Evolutionary conservation across 2,888 invertebrate genomes (phyloP), one percentile per base, ranked within the genome.

Genomic region (Cephus pulcher): DNA sequence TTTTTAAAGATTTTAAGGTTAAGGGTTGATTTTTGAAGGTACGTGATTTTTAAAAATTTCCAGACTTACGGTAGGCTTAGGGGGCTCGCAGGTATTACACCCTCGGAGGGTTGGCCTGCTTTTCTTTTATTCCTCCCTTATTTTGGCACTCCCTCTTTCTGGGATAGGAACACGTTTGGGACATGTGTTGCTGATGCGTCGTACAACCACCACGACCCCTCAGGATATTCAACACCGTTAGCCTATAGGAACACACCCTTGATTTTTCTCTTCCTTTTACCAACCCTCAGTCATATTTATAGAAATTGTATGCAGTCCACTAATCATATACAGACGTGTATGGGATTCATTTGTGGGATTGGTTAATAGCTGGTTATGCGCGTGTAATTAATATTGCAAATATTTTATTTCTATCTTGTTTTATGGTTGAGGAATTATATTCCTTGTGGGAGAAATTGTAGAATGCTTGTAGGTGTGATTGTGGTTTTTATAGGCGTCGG

Each of bases 131-230:
- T 56, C 56, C 56, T 56, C 56, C 56, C 56, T 56, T 56, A 56
- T 56, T 56, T 56, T 56, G 56, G 56, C 56, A 56, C 56, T 56
- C 56, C 56, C 56, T 56, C 23, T 56, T 56, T 56, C 56, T 56
- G 56, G 56, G 56, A 56, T 69, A 70, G 77, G 77, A 85, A 86
- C 86, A 88, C 84, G 85, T 87, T 88, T 81, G 80, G 80, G 85
- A 89, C 89, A 90, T 85, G 89, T 89, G 88, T 89, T 81, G 81
- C 82, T 82, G 82, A 78, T 80, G 75, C 56, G 56, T 23, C 2
- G 56, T 56, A 75, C 84, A 82, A 83, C 83, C 86, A 84, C 84
- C 82, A 83, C 78, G 77, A 81, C 79, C 80, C 84, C 77, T 74
- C 78, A 79, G 80, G 83, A 81, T 80, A 84, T 78, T 75, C 83